A percentile compares a stretch with the other conserved stretches of the same genome.
phyloP scores from a whole-genome alignment of 37 sponge, comb jelly and placozoan genomes.

The Crambe crambe region DNA sequence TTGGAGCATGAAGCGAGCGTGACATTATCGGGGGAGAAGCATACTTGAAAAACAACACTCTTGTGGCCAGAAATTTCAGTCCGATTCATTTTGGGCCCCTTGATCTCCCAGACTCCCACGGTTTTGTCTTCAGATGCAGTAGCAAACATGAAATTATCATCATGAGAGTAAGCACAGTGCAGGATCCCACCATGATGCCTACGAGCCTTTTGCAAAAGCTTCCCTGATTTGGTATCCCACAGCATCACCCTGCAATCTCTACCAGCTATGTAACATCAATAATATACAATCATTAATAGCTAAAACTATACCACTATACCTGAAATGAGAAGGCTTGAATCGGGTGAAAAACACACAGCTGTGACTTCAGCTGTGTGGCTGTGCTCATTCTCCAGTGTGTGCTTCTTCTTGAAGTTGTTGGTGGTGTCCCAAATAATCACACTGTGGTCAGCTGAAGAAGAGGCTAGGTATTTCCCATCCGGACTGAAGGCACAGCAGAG shows the following conservation, averaged over 20 bases:
- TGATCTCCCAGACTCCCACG: conserved; percentile 53
- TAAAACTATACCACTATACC: neutral
- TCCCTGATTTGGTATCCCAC: conserved; percentile 65
- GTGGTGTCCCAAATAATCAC: conserved; percentile 70
- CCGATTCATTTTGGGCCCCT: conserved; percentile 26
- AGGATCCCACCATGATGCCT: conserved; percentile 40
- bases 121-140: conserved; percentile 63
- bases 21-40: conserved; percentile 77
- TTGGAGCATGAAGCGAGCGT: conserved; percentile 71
- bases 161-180: conserved; percentile 59
- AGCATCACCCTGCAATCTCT: conserved; percentile 59
- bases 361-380: conserved; percentile 70
- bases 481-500: conserved; percentile 66
- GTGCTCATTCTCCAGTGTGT: conserved; percentile 15
- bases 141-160: conserved; percentile 45
- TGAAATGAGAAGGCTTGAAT: conserved; percentile 59
- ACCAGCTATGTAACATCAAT: neutral
- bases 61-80: conserved; percentile 61
- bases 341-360: conserved; percentile 75
- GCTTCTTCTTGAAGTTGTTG: conserved; percentile 33
- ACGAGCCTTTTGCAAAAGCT: conserved; percentile 34
- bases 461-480: conserved; percentile 65
- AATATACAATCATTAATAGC: neutral
- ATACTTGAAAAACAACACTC: conserved; percentile 62
- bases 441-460: conserved; percentile 60